phyloP scores from a whole-genome alignment of 2,888 invertebrate species.

The Cremastinae sp. region DNA sequence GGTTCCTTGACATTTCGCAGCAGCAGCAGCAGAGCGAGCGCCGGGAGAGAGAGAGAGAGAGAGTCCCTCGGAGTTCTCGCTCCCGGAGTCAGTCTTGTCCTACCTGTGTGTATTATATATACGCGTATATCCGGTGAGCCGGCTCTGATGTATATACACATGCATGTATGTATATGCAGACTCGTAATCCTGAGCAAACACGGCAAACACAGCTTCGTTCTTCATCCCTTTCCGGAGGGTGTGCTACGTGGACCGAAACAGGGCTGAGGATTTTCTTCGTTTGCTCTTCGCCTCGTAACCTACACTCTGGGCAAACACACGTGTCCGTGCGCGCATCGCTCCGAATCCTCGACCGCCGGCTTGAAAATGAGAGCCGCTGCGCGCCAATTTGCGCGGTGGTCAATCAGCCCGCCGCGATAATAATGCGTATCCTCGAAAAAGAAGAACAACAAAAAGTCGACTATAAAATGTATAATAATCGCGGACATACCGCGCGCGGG shows the following conservation, averaged over 20 bases:
- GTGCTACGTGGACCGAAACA: slow-evolving; percentile 38
- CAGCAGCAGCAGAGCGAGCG: too few species aligned
- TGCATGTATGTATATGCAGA: neutral
- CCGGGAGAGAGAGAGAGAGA: too few species aligned
- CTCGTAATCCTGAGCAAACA: slow-evolving; percentile 55
- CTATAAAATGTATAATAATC: too few species aligned
- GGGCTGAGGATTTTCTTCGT: slow-evolving; percentile 53
- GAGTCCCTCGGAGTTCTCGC: slow-evolving; percentile 29
- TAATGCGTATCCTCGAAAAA: too few species aligned
- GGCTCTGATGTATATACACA: too few species aligned
- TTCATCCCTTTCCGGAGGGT: slow-evolving; percentile 10
- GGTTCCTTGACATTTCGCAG: slow-evolving; percentile 59
- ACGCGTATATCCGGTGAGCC: neutral
- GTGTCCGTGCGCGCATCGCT: neutral
- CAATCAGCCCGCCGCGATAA: slow-evolving; percentile 18
- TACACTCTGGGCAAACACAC: neutral
- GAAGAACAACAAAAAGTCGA: too few species aligned
- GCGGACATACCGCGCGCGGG: too few species aligned
- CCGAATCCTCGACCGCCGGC: neutral
- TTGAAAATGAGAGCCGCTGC: slow-evolving; percentile 25
- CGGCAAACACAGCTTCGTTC: slow-evolving; percentile 25
- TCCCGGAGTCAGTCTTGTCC: slow-evolving; percentile 38
- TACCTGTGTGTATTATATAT: neutral
- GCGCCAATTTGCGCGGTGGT: slow-evolving; percentile 49
- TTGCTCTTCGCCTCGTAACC: slow-evolving; percentile 42